These are phyloP conservation scores for Scaptomyza graminum DNA, from an alignment of 1,140 invertebrate genomes.

Conservation along the genomic window DNA sequence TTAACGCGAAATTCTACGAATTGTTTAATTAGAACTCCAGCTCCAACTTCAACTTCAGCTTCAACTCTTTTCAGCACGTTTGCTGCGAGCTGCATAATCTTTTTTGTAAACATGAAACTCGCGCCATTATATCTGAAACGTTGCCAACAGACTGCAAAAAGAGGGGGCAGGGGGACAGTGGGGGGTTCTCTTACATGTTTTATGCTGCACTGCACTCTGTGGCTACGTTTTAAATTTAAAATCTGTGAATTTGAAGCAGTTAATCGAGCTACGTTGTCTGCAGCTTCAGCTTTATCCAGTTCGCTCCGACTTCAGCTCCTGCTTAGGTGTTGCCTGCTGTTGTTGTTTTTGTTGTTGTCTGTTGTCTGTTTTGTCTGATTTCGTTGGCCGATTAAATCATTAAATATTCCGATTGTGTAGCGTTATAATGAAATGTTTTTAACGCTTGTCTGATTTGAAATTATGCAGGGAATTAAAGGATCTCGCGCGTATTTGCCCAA, in stretches of 20 bases:
- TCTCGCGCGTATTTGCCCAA: slow-evolving; percentile 59
- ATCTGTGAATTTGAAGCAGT: slow-evolving; percentile 82
- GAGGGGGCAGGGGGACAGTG: slow-evolving; percentile 1
- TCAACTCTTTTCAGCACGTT: slow-evolving; percentile 50
- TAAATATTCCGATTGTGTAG: slow-evolving; percentile 84
- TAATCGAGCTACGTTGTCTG: slow-evolving; percentile 60
- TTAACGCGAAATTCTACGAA: slow-evolving; percentile 84
- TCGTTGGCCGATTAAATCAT: slow-evolving; percentile 78
- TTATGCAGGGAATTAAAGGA: slow-evolving; percentile 80
- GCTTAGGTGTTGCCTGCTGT: slow-evolving; percentile 64
- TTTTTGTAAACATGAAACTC: slow-evolving; percentile 83
- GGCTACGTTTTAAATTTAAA: slow-evolving; percentile 81
- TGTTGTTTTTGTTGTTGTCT: slow-evolving; percentile 37
- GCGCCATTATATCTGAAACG: slow-evolving; percentile 78
- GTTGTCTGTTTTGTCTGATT: slow-evolving; percentile 57
- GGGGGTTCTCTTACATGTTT: slow-evolving; percentile 60
- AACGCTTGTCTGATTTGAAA: slow-evolving; percentile 82
- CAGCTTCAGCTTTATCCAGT: slow-evolving; percentile 15
- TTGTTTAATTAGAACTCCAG: slow-evolving; percentile 84
- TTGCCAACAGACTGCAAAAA: slow-evolving; percentile 27
- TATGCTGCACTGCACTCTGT: slow-evolving; percentile 55
- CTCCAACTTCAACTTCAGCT: slow-evolving; percentile 69
- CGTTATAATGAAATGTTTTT: slow-evolving; percentile 84
- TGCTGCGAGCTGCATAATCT: slow-evolving; percentile 73
- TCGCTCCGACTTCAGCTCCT: slow-evolving; percentile 36